Percentiles rank a stretch among this genome's conserved stretches.
phyloP scores from a whole-genome alignment of 2,113 vertebrate genomes.

The Pseudorectes ferrugineus region DNA sequence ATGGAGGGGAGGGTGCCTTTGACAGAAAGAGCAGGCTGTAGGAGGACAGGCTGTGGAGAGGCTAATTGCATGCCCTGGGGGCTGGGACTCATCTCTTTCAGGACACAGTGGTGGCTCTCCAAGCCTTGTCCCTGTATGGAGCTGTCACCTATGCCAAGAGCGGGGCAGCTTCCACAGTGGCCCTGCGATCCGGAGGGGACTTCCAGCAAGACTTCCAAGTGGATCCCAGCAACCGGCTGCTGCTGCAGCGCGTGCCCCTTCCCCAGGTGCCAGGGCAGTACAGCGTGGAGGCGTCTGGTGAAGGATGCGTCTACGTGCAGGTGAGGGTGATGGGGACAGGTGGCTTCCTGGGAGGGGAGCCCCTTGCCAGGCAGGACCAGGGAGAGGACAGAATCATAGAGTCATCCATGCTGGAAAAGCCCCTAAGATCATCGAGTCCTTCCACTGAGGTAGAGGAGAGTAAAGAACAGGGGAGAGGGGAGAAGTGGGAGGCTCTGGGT shows the following conservation, averaged over 20 bases:
- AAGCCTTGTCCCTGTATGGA: conserved; percentile 67
- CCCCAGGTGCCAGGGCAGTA: conserved; percentile 70
- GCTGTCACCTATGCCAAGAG: conserved; percentile 39
- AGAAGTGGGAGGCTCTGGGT: background rate
- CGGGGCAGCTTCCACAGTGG: background rate
- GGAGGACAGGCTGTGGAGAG: background rate
- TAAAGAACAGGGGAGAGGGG: background rate
- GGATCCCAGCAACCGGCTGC: conserved; percentile 75
- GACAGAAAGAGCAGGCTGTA: background rate
- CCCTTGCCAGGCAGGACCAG: background rate
- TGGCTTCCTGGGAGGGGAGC: background rate
- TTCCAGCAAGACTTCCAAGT: conserved; percentile 72
- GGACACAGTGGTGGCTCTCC: conserved; percentile 76
- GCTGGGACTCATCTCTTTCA: background rate
- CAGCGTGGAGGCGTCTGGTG: conserved; percentile 51
- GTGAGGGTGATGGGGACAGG: conserved; percentile 42
- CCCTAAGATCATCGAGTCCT: no score
- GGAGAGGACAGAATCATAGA: background rate
- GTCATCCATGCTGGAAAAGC: background rate
- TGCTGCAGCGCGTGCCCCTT: conserved; percentile 78
- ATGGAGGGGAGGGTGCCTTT: background rate
- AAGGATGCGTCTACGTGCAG: conserved; percentile 76
- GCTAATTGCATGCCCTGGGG: background rate
- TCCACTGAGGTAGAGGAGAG: background rate
- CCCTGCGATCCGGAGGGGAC: conserved; percentile 15